A percentile compares a stretch with the other conserved stretches of the same genome.
Conservation (phyloP, 1,140 invertebrate species). For the Gryon sp. region DNA sequence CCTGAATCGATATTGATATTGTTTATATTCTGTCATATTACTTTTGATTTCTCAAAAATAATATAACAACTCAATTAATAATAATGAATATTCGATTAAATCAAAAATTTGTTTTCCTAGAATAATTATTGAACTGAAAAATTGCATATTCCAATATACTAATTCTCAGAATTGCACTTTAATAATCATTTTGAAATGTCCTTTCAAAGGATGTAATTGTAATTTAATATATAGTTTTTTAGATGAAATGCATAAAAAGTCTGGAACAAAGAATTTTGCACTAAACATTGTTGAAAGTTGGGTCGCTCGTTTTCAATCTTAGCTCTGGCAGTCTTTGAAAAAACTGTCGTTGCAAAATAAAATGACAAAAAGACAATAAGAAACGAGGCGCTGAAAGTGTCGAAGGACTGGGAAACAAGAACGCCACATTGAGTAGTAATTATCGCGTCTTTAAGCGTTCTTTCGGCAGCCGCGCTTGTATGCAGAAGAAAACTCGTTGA, state of each 20-base stretch:
- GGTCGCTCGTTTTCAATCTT: slow-evolving; percentile 23
- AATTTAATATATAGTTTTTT: too few relatives aligned
- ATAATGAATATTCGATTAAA: too few relatives aligned
- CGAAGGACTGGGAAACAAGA: slow-evolving; percentile 44
- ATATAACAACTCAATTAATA: too few relatives aligned
- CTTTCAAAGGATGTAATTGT: too few relatives aligned
- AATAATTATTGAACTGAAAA: too few relatives aligned
- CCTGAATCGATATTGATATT: slow-evolving; percentile 18
- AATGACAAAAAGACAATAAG: slow-evolving; percentile 21
- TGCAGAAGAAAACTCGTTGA: slow-evolving; percentile 62
- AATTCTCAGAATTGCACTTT: too few relatives aligned
- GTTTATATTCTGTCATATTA: background rate
- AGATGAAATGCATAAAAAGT: too few relatives aligned
- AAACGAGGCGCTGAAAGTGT: slow-evolving; percentile 40
- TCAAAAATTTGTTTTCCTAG: too few relatives aligned
- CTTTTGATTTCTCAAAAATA: background rate
- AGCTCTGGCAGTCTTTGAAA: slow-evolving; percentile 11
- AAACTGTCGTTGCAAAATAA: slow-evolving; percentile 30
- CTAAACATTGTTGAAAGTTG: background rate
- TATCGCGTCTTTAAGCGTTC: slow-evolving; percentile 57
- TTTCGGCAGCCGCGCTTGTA: slow-evolving; percentile 41
- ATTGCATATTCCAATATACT: too few relatives aligned
- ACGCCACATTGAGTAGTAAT: slow-evolving; percentile 57
- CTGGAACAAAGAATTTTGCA: background rate
- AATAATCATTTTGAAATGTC: too few relatives aligned